Conservation (phyloP, 1,140 invertebrate genomes). For the Cotesia glomerata region DNA sequence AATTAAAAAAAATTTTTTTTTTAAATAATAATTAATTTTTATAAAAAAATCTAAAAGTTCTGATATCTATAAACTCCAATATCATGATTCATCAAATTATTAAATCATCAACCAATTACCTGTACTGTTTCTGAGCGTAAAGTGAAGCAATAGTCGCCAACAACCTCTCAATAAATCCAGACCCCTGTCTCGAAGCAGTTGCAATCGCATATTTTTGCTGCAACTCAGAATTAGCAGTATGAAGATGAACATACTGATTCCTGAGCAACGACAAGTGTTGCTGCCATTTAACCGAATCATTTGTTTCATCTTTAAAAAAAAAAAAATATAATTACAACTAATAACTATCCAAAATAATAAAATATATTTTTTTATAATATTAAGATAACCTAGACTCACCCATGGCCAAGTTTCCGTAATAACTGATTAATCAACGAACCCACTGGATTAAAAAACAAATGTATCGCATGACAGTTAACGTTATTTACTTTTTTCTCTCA, state of each 20-base stretch:
- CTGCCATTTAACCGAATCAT: conserved; percentile 74
- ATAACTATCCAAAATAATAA: not conserved
- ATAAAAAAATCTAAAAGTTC: too few relatives aligned
- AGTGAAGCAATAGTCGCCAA: conserved; percentile 80
- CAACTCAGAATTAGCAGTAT: conserved; percentile 80
- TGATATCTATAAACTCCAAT: not conserved
- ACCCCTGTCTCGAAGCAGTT: conserved; percentile 69
- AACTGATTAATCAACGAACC: conserved; percentile 7
- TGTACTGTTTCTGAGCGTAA: conserved; percentile 80
- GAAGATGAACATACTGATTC: conserved; percentile 91
- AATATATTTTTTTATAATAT: not conserved
- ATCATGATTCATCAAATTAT: not conserved
- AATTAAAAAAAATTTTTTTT: too few relatives aligned
- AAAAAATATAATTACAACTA: not conserved
- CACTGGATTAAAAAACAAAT: conserved; percentile 2
- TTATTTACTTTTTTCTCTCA: conserved; percentile 3
- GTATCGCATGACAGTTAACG: conserved; percentile 31
- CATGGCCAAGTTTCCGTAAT: conserved; percentile 12
- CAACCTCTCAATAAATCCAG: conserved; percentile 82
- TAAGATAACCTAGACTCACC: conserved; percentile 26
- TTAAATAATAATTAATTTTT: too few relatives aligned
- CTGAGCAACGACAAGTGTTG: conserved; percentile 84
- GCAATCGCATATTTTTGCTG: conserved; percentile 82
- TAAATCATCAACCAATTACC: conserved; percentile 51
- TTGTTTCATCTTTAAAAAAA: conserved; percentile 48